A percentile compares a stretch with the other conserved stretches of the same genome.
Conservation (phyloP, 2,113 vertebrate species). For the Sturnira hondurensis region DNA sequence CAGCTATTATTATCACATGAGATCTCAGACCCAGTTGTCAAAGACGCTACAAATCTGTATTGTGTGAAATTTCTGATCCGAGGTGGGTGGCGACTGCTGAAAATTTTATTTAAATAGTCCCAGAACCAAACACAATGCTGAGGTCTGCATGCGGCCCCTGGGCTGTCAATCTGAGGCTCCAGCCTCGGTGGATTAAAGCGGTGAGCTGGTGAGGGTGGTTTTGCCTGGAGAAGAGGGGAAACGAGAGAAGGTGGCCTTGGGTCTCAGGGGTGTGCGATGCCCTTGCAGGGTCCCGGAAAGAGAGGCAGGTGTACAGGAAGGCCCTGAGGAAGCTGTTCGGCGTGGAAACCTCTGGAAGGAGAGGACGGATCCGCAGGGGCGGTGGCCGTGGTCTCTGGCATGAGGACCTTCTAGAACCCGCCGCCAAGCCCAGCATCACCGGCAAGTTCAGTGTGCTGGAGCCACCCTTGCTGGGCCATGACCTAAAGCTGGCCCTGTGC, state of each 20-base stretch:
- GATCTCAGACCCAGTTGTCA: not conserved
- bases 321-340: constrained; percentile 76
- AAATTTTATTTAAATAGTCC: not conserved
- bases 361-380: not conserved
- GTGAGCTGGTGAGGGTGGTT: too few relatives aligned
- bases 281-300: constrained; percentile 78
- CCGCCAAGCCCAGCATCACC: constrained; percentile 75
- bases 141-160: not conserved
- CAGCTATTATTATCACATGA: not conserved
- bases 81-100: not conserved
- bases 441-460: constrained; percentile 83
- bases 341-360: constrained; percentile 19
- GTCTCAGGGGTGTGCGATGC: rapidly evolving
- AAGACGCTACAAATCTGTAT: not conserved
- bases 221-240: not conserved
- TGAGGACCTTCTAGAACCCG: constrained; percentile 51
- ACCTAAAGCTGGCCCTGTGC: constrained; percentile 77
- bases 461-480: constrained; percentile 79
- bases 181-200: rapidly evolving
- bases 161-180: not conserved
- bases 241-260: not conserved
- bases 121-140: not conserved
- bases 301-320: constrained; percentile 79
- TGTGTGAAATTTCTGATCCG: not conserved
- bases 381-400: not conserved